phyloP scores from a whole-genome alignment of 2,113 vertebrate genomes.

The Urocynchramus pylzowi region DNA sequence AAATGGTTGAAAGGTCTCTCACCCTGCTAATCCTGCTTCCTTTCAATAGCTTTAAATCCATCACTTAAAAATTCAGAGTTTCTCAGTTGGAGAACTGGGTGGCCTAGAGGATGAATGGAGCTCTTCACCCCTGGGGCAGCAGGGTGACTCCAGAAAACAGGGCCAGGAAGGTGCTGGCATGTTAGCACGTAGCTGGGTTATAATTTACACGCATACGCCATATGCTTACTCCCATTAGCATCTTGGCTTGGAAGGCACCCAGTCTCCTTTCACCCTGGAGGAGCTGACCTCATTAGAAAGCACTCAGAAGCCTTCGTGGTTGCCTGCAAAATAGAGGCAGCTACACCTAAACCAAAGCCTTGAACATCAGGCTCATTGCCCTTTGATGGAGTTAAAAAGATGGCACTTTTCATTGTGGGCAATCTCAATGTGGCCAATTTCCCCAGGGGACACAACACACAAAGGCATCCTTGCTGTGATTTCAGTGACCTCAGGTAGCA shows the following conservation, averaged over 20 bases:
- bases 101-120: constrained; percentile 63
- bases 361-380: neutral
- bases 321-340: neutral
- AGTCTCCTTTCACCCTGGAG: constrained; percentile 36
- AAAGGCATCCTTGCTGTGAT: neutral
- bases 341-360: neutral
- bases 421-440: neutral
- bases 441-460: neutral
- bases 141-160: constrained; percentile 13
- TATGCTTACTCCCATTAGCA: constrained; percentile 33
- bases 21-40: constrained; percentile 56
- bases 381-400: neutral
- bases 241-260: neutral
- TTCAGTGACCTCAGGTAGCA: constrained; percentile 21
- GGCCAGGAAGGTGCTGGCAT: constrained; percentile 47
- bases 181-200: constrained; percentile 42
- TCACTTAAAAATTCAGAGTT: constrained; percentile 68
- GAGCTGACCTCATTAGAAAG: neutral
- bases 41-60: constrained; percentile 67
- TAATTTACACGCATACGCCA: constrained; percentile 12
- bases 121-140: constrained; percentile 50
- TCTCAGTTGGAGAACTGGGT: constrained; percentile 56
- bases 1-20: constrained; percentile 58
- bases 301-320: neutral
- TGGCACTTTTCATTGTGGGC: neutral